phyloP scores from a whole-genome alignment of 2,113 vertebrate genomes.

The Motacilla alba region DNA sequence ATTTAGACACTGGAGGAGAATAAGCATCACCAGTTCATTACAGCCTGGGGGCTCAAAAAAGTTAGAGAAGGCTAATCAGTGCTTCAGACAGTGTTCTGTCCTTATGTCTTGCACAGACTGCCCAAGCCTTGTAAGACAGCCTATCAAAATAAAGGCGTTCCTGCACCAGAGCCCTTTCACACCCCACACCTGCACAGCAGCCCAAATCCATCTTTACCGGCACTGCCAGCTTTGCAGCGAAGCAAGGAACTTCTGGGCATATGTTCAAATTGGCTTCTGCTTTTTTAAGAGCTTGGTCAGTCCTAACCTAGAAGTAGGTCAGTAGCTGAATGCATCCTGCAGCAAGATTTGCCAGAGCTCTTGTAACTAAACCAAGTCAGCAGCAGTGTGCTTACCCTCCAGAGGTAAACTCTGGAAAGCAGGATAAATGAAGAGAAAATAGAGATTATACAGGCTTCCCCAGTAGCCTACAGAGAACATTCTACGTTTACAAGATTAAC shows the following conservation, averaged over 20 bases:
- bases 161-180: not conserved
- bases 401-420: not conserved
- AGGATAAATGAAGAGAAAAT: not conserved
- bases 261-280: not conserved
- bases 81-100: not conserved
- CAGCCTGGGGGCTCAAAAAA: not conserved
- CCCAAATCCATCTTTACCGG: not conserved
- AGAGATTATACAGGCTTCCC: not conserved
- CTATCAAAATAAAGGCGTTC: not conserved
- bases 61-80: not conserved
- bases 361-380: not conserved
- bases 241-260: not conserved
- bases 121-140: not conserved
- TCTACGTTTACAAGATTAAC: not conserved
- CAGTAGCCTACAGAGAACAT: not conserved
- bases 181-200: not conserved
- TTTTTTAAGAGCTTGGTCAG: not conserved
- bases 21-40: not conserved
- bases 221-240: not conserved
- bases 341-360: not conserved
- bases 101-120: not conserved
- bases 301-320: constrained; percentile 9
- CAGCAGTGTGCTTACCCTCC: not conserved
- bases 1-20: not conserved
- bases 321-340: not conserved